phyloP scores from a whole-genome alignment of 2,113 vertebrate genomes.

The cat (Felis catus) region DNA sequence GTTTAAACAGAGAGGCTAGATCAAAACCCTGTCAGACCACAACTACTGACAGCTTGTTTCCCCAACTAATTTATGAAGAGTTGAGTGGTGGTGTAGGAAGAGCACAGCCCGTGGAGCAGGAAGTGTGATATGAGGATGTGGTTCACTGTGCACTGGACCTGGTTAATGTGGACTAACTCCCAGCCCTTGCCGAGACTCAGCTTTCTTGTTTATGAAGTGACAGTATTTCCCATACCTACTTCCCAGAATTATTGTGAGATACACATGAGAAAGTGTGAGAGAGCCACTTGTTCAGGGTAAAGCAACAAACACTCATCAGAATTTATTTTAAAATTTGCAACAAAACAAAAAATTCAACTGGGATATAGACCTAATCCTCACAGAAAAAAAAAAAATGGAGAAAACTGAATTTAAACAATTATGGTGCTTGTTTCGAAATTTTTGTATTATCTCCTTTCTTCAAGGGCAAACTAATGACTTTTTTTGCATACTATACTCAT shows the following conservation, averaged over 20 bases:
- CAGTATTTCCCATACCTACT: neutral
- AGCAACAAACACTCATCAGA: neutral
- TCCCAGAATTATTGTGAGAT: neutral
- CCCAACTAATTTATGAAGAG: neutral
- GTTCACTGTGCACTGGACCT: neutral
- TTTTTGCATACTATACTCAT: conserved; percentile 10
- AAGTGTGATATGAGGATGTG: neutral
- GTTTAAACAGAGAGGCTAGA: neutral
- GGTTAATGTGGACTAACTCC: neutral
- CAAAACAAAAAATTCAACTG: neutral
- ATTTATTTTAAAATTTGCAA: neutral
- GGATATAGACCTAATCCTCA: neutral
- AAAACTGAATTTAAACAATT: neutral
- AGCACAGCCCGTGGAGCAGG: neutral
- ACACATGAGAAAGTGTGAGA: neutral
- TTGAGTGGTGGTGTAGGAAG: neutral
- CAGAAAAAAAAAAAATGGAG: neutral
- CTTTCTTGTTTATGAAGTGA: neutral
- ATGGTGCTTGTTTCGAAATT: neutral
- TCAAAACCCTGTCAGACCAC: neutral
- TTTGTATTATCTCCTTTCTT: conserved; percentile 6
- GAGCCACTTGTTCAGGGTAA: neutral
- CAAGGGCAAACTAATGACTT: conserved; percentile 20
- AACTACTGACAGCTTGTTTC: neutral
- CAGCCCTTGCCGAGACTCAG: neutral